phyloP scores from a whole-genome alignment of 92 coral and sea anemone species.

The Desmophyllum pertusum region DNA sequence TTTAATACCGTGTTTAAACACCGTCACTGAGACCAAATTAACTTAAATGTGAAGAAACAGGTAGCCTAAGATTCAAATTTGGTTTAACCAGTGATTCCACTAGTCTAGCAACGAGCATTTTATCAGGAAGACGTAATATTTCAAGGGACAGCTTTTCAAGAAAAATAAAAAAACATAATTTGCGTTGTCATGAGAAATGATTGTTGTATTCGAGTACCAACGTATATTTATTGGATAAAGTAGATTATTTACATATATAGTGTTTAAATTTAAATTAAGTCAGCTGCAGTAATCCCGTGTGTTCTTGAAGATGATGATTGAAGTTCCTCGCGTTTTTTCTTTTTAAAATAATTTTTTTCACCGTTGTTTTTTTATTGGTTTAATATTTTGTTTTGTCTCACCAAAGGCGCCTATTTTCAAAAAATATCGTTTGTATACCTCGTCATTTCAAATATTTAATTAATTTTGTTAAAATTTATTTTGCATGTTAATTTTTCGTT shows the following conservation, averaged over 20 bases:
- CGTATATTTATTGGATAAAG: slow-evolving; percentile 2
- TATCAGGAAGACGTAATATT: background rate
- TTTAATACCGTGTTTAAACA: background rate
- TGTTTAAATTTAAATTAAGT: slow-evolving; percentile 17
- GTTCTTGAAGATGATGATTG: background rate
- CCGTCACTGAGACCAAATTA: background rate
- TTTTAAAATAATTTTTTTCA: background rate
- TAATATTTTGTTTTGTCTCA: background rate
- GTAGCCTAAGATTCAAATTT: background rate
- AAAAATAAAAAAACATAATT: background rate
- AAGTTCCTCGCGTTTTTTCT: background rate
- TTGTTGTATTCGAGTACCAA: background rate
- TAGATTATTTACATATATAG: background rate
- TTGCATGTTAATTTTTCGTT: background rate
- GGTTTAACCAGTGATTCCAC: background rate
- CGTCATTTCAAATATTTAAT: slow-evolving; percentile 9
- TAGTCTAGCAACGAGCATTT: background rate
- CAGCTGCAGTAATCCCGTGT: background rate
- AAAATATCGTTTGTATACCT: background rate
- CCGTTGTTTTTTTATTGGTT: background rate
- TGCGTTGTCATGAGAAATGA: slow-evolving; percentile 1
- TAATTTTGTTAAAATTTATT: slow-evolving; percentile 1
- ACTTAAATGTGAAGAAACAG: background rate
- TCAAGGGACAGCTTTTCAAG: background rate
- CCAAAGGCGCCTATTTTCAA: background rate